These are phyloP conservation scores for Callipepla squamata DNA, from an alignment of 2,113 vertebrate species.

Conservation along the genomic window DNA sequence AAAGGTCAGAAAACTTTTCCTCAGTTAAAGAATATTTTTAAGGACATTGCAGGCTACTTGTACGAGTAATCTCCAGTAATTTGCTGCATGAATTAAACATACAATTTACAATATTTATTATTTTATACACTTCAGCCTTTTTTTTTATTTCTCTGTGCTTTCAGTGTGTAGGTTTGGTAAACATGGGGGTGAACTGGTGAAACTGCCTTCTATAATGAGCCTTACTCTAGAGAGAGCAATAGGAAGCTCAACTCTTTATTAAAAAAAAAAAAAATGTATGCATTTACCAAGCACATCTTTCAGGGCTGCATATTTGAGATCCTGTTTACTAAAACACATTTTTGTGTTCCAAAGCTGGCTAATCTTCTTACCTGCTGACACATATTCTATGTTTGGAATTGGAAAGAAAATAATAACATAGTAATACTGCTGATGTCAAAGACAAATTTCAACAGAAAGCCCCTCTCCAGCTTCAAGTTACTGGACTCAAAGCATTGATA, in stretches of 20 bases:
- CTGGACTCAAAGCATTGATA: background rate
- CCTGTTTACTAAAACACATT: constrained; percentile 1
- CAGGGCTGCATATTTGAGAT: constrained; percentile 2
- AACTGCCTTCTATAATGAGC: constrained; percentile 45
- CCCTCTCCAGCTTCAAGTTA: background rate
- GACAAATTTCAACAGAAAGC: background rate
- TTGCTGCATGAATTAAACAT: constrained; percentile 79
- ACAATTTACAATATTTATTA: constrained; percentile 65
- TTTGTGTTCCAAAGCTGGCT: constrained; percentile 12
- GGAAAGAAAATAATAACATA: background rate
- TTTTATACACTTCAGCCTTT: constrained; percentile 30
- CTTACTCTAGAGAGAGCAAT: constrained; percentile 20
- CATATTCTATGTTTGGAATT: background rate
- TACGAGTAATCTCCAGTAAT: constrained; percentile 78
- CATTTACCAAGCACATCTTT: background rate
- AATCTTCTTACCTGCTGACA: background rate
- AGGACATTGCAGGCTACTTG: constrained; percentile 80
- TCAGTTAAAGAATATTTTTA: constrained; percentile 84
- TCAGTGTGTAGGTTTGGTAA: constrained; percentile 50
- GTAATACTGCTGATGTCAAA: background rate
- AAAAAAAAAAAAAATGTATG: background rate
- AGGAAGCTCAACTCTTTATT: background rate
- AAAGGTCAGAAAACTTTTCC: constrained; percentile 89
- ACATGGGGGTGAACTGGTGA: constrained; percentile 33
- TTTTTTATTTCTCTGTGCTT: constrained; percentile 41